Conservation (phyloP, 1,140 invertebrate species). For the Amphibalanus amphitrite region DNA sequence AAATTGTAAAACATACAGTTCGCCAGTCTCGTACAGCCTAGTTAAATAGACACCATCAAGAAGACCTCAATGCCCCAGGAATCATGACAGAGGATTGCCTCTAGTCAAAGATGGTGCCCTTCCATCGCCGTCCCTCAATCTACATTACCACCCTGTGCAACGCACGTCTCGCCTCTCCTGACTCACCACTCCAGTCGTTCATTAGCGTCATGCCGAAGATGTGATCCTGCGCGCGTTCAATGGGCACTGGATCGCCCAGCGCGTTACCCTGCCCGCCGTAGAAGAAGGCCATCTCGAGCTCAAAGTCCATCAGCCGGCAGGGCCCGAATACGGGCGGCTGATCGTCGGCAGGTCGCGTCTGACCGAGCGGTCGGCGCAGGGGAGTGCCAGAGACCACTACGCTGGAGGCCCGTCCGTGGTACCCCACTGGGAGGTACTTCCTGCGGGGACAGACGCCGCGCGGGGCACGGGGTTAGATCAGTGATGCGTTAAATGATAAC, state of each 20-base stretch:
- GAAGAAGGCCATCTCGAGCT: conserved; percentile 94
- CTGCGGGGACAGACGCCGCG: conserved; percentile 32
- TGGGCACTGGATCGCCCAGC: conserved; percentile 63
- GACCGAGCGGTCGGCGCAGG: conserved; percentile 73
- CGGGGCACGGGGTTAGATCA: too few relatives aligned
- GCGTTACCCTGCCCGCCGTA: conserved; percentile 56
- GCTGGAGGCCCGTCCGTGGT: conserved; percentile 91
- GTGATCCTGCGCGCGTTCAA: conserved; percentile 68
- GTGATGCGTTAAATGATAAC: too few relatives aligned
- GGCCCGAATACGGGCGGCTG: conserved; percentile 69
- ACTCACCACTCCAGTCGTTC: conserved; percentile 96
- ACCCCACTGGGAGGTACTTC: conserved; percentile 90
- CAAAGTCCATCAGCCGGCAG: conserved; percentile 82
- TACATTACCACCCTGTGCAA: too few relatives aligned
- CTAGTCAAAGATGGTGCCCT: too few relatives aligned
- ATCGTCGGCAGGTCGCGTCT: conserved; percentile 65
- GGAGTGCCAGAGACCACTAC: conserved; percentile 87
- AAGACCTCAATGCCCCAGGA: too few relatives aligned
- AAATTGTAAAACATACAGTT: too few relatives aligned
- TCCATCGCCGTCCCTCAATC: too few relatives aligned
- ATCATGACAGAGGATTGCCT: too few relatives aligned
- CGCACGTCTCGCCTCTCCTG: neutral
- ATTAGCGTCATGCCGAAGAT: conserved; percentile 97
- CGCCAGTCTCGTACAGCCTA: too few relatives aligned
- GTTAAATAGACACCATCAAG: too few relatives aligned